A percentile compares a stretch with the other conserved stretches of the same genome.
Conservation (phyloP, 2,888 invertebrate species). For the Rotaria macrura region DNA sequence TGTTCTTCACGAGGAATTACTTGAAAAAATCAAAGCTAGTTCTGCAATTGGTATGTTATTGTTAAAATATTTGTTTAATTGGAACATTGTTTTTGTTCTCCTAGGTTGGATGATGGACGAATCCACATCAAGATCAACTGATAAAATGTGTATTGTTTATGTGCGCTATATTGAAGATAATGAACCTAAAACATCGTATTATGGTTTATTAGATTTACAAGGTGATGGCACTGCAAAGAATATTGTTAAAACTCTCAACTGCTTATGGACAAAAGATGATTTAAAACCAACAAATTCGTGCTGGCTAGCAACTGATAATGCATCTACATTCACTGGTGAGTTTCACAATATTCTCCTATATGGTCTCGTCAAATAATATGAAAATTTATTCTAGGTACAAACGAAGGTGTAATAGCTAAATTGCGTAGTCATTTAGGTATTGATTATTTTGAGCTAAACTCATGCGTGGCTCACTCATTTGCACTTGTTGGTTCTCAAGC, state of each 20-base stretch:
- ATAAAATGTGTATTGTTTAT: background rate
- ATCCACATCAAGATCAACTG: background rate
- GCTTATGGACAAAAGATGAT: background rate
- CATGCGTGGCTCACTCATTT: background rate
- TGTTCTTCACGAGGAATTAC: background rate
- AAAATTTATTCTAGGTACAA: background rate
- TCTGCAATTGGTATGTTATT: background rate
- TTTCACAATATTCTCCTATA: background rate
- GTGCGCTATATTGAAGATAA: background rate
- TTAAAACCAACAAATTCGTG: background rate
- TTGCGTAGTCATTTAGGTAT: background rate
- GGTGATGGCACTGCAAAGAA: background rate
- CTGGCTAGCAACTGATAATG: background rate
- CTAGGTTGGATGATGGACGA: conserved; percentile 2
- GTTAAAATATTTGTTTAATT: background rate
- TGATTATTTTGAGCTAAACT: background rate
- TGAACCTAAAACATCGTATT: background rate
- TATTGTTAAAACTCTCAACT: background rate
- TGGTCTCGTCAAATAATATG: too few species aligned
- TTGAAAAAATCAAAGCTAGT: background rate
- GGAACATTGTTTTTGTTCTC: background rate
- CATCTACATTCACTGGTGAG: background rate
- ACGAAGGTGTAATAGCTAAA: background rate
- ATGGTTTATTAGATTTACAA: background rate
- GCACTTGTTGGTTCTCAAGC: background rate